Evolutionary conservation across 1,140 invertebrate species (phyloP), one percentile per base, ranked within the genome.

Genomic region (Streblospio benedicti): DNA sequence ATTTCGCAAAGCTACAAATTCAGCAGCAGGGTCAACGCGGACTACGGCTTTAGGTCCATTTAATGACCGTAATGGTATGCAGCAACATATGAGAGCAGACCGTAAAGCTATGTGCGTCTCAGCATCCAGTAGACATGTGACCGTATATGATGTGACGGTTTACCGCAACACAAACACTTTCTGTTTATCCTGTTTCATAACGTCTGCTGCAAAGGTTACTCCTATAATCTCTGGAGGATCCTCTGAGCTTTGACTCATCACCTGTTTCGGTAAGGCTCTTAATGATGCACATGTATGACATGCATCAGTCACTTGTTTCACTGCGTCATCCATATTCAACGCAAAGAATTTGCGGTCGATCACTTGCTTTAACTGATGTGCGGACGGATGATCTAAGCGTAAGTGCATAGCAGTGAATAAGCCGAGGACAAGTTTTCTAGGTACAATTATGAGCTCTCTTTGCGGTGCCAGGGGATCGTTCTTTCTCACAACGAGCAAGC

Each of bases 291-390:
- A 67, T 33, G 2, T 23, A 31, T 64, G 62, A 43, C 59, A 60
- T 12, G 25, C 14, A 6, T 49, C 25, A 43, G 49, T 41, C 6
- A 61, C 49, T 2, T n/a, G 20, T 4, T 32, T 35, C 1, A 62
- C 45, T 1, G 47, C 54, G 38, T 65, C 60, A 18, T 59, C 59
- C 59, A 66, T 62, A 35, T 67, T 61, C 6, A 64, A 53, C 9
- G 53, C 60, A 49, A 57, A 66, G 47, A 65, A 31, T 25, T 52
- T 30, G 5, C 3, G 50, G 25, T n/a, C 18, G 27, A 52, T 31
- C 20, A 52, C 27, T 18, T 20, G 20, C 50, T 52, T 30, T 52
- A 52, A 31, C 30, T 52, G 50, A 41, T n/a, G n/a, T n/a, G n/a
- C n/a, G n/a, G n/a, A n/a, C n/a, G n/a, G n/a, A n/a, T n/a, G n/a